Evolutionary conservation across 2,888 invertebrate species (phyloP).

Genomic region (Diaprepes abbreviatus): DNA sequence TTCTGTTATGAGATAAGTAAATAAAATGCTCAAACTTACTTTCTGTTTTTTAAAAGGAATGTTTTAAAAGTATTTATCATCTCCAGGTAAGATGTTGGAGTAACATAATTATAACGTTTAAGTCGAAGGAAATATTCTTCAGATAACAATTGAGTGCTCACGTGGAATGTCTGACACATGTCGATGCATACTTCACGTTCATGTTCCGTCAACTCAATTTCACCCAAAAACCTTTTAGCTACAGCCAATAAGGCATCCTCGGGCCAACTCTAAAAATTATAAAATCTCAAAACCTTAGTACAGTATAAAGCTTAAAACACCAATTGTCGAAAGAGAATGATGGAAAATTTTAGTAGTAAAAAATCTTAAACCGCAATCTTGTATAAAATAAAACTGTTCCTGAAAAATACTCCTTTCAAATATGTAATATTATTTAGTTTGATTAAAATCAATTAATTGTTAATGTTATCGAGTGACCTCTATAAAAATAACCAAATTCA

Average conservation of each 20-base stretch:
- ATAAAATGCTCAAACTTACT: constrained; percentile 71
- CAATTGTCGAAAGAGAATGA: too few relatives aligned
- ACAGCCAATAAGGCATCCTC: constrained; percentile 92
- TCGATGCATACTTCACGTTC: constrained; percentile 86
- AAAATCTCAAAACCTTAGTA: too few relatives aligned
- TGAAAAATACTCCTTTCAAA: too few relatives aligned
- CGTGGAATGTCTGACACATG: constrained; percentile 92
- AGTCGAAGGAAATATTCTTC: constrained; percentile 76
- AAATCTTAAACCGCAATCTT: too few relatives aligned
- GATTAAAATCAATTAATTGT: too few relatives aligned
- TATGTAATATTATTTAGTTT: too few relatives aligned
- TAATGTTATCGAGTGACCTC: too few relatives aligned
- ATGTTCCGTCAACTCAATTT: constrained; percentile 81
- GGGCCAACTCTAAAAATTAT: constrained; percentile 83
- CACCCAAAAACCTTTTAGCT: constrained; percentile 84
- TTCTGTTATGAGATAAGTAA: too few relatives aligned
- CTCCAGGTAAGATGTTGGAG: constrained; percentile 93
- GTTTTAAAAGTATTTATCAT: constrained; percentile 91
- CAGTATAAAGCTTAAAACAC: too few relatives aligned
- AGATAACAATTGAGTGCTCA: constrained; percentile 82
- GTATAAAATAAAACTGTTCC: too few relatives aligned
- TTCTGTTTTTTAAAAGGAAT: constrained; percentile 81
- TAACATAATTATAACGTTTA: constrained; percentile 88
- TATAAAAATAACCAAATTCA: too few relatives aligned
- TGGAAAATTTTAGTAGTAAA: too few relatives aligned